Evolutionary conservation across 2,113 vertebrate species (phyloP).

Genomic region (Phalacrocorax pelagicus): DNA sequence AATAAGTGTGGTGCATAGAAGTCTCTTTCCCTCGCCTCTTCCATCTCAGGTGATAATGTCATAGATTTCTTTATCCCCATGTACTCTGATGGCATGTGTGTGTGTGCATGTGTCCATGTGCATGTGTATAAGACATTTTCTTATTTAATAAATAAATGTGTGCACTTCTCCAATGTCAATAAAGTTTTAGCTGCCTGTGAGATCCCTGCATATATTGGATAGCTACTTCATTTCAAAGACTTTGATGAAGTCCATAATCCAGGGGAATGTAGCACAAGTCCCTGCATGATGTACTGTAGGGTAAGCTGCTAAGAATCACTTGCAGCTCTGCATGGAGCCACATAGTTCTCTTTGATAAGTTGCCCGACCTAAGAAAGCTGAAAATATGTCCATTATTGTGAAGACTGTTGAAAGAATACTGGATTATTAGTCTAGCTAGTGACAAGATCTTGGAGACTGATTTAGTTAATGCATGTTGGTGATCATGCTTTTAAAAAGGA

Average conservation of each 20-base stretch:
- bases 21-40: not conserved
- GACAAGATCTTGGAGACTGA: not conserved
- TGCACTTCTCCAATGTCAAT: slow-evolving; percentile 24
- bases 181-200: slow-evolving; percentile 31
- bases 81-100: not conserved
- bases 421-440: not conserved
- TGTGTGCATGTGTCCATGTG: not conserved
- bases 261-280: slow-evolving; percentile 45
- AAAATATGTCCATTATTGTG: slow-evolving; percentile 65
- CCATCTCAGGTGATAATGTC: slow-evolving; percentile 16
- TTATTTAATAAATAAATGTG: slow-evolving; percentile 41
- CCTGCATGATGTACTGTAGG: slow-evolving; percentile 33
- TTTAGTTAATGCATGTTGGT: not conserved
- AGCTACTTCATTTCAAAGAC: slow-evolving; percentile 62
- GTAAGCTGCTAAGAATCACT: slow-evolving; percentile 66
- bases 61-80: slow-evolving; percentile 28
- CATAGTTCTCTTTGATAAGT: slow-evolving; percentile 62
- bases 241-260: slow-evolving; percentile 58
- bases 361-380: slow-evolving; percentile 51
- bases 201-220: slow-evolving; percentile 5
- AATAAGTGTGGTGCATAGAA: slow-evolving; percentile 32
- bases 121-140: not conserved
- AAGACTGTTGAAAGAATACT: slow-evolving; percentile 22
- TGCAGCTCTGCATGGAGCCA: slow-evolving; percentile 62
- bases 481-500: not conserved